Conservation (phyloP, 2,113 vertebrate species). For the Centrocercus urophasianus region DNA sequence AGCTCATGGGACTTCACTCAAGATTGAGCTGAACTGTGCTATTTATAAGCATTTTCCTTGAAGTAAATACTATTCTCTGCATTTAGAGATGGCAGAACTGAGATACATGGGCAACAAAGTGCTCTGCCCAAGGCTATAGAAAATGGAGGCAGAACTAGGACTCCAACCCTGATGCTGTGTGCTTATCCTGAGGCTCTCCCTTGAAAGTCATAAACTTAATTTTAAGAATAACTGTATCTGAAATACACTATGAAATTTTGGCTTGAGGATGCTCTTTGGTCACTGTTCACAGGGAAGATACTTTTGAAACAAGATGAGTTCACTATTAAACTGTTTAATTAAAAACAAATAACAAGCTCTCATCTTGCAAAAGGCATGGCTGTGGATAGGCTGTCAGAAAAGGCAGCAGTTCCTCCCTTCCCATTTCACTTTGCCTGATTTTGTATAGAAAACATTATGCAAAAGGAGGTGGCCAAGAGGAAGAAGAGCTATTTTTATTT, state of each 20-base stretch:
- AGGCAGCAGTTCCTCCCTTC: background rate
- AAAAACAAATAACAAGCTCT: background rate
- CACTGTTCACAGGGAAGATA: background rate
- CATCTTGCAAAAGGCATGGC: background rate
- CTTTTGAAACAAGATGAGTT: background rate
- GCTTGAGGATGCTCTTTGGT: background rate
- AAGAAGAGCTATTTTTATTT: background rate
- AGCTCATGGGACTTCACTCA: background rate
- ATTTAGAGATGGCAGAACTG: background rate
- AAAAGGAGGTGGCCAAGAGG: background rate
- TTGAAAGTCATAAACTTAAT: background rate
- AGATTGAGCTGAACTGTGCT: background rate
- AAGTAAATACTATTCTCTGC: background rate
- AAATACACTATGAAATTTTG: background rate
- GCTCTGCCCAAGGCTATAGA: background rate
- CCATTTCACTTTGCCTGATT: background rate
- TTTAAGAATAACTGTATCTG: background rate
- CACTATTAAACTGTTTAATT: background rate
- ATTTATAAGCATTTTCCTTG: background rate
- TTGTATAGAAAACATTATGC: background rate
- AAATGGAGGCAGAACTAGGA: background rate
- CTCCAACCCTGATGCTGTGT: background rate
- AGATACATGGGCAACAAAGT: background rate
- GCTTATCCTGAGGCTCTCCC: background rate
- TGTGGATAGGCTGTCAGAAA: background rate